Conservation (phyloP, 2,888 invertebrate species). For the Cheilosia grossa region DNA sequence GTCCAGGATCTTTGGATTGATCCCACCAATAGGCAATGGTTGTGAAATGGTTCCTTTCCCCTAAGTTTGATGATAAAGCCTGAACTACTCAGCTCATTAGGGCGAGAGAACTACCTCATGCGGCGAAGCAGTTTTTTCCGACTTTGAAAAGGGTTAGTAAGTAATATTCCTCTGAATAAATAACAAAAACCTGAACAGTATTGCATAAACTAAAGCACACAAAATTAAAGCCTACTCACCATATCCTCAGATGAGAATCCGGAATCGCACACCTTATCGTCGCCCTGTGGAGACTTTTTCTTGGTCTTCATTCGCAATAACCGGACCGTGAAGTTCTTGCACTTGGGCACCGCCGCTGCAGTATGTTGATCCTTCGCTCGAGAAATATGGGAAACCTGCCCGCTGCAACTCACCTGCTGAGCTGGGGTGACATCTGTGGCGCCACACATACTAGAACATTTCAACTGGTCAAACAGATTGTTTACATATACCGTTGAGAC, state of each 20-base stretch:
- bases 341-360: neutral
- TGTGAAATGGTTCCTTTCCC: too few species aligned
- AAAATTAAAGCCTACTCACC: slow-evolving; percentile 27
- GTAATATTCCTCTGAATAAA: neutral
- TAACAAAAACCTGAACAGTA: neutral
- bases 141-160: too few species aligned
- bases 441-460: slow-evolving; percentile 28
- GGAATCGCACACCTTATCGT: slow-evolving; percentile 49
- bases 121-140: too few species aligned
- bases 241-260: slow-evolving; percentile 60
- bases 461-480: slow-evolving; percentile 57
- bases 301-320: slow-evolving; percentile 19
- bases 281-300: neutral
- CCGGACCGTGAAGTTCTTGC: slow-evolving; percentile 26
- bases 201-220: neutral
- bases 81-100: too few species aligned
- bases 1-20: too few species aligned
- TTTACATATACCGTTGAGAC: slow-evolving; percentile 46
- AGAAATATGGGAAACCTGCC: slow-evolving; percentile 41
- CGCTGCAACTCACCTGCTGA: slow-evolving; percentile 14
- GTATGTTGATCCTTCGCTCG: neutral
- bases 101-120: too few species aligned
- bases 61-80: too few species aligned
- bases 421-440: neutral
- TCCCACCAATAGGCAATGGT: too few species aligned